These are phyloP conservation scores for Minunthozetes semirufus DNA, from an alignment of 2,888 invertebrate species.

Conservation along the genomic window DNA sequence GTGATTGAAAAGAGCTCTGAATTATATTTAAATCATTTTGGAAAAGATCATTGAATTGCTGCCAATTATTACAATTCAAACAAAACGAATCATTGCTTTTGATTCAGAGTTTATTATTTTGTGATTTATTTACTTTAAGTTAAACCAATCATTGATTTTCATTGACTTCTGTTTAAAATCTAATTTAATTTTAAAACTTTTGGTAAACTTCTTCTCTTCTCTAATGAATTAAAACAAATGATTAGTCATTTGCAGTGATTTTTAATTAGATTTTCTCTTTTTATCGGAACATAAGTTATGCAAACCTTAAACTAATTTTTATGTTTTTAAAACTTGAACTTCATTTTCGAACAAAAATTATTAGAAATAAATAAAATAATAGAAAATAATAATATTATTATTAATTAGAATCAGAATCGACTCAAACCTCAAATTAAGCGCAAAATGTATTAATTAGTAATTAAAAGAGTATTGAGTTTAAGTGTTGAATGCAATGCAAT, in stretches of 20 bases:
- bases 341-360: background rate
- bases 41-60: conserved; percentile 11
- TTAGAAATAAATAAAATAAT: too few species aligned
- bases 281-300: background rate
- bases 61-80: background rate
- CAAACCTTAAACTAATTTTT: conserved; percentile 17
- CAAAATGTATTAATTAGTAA: too few species aligned
- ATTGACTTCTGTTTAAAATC: background rate
- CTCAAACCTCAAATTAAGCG: too few species aligned
- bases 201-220: background rate
- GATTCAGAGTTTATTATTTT: background rate
- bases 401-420: too few species aligned
- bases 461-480: background rate
- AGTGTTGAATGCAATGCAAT: background rate
- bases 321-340: conserved; percentile 15
- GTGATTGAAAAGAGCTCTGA: background rate
- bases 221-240: background rate
- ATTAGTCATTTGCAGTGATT: conserved; percentile 26
- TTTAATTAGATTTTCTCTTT: conserved; percentile 8
- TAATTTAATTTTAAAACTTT: conserved; percentile 1
- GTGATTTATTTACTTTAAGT: too few species aligned
- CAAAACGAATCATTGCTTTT: background rate
- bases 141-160: too few species aligned
- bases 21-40: background rate
- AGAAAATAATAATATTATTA: too few species aligned